Evolutionary conservation across 2,888 invertebrate genomes (phyloP).

Genomic region (Unio pictorum): DNA sequence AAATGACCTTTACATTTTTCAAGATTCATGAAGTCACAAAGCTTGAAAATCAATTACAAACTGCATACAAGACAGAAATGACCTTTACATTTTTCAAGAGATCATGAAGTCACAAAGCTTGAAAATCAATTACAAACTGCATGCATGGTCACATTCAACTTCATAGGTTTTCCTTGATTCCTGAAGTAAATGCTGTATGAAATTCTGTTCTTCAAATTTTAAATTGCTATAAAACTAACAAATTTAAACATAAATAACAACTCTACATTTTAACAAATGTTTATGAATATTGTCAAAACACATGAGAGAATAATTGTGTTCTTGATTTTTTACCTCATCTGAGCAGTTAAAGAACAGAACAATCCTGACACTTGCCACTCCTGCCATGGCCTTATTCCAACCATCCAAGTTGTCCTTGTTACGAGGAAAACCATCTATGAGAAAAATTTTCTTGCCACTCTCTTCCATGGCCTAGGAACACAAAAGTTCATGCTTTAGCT

Average conservation of each 20-base stretch:
- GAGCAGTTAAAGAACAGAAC: conserved; percentile 94
- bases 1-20: too few species aligned
- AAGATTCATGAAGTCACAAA: too few species aligned
- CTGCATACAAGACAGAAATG: too few species aligned
- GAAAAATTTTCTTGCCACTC: conserved; percentile 78
- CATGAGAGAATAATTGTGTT: too few species aligned
- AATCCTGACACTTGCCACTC: conserved; percentile 87
- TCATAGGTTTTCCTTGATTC: too few species aligned
- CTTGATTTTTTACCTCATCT: conserved; percentile 75
- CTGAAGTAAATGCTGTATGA: too few species aligned
- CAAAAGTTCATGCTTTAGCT: neutral
- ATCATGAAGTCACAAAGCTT: too few species aligned
- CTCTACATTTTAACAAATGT: conserved; percentile 8
- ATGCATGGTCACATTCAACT: too few species aligned
- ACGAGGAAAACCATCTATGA: conserved; percentile 98
- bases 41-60: too few species aligned
- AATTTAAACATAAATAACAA: conserved; percentile 1
- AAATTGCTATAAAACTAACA: neutral
- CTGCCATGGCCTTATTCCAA: conserved; percentile 88
- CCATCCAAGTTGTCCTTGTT: conserved; percentile 97
- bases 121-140: too few species aligned
- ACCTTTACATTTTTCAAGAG: too few species aligned
- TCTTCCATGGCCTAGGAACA: conserved; percentile 70
- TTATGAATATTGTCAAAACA: conserved; percentile 1
- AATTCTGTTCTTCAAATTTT: neutral